Evolutionary conservation across 2,888 invertebrate genomes (phyloP).

Genomic region (Parnassius apollo): DNA sequence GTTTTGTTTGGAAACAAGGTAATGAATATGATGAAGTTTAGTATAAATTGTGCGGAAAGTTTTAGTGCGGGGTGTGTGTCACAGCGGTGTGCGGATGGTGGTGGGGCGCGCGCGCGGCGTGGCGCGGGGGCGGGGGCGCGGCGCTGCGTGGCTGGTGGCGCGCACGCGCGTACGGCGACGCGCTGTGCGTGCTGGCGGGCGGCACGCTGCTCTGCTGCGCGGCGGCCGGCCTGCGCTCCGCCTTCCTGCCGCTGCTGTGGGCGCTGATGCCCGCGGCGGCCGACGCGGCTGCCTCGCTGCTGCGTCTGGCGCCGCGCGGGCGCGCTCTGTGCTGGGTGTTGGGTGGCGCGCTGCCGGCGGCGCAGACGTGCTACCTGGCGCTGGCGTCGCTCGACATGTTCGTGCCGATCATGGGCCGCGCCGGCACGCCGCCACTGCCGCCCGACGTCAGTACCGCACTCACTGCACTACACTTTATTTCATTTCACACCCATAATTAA

Average conservation of each 20-base stretch:
- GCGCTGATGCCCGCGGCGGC: constrained; percentile 43
- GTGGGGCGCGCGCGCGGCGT: constrained; percentile 82
- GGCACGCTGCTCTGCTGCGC: constrained; percentile 64
- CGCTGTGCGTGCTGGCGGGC: constrained; percentile 65
- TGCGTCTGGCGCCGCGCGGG: constrained; percentile 58
- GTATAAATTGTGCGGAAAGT: no score
- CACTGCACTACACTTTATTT: no score
- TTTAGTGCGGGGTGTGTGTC: constrained; percentile 46
- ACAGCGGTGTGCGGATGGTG: constrained; percentile 66
- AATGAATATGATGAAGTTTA: no score
- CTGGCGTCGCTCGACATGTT: constrained; percentile 86
- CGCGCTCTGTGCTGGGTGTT: constrained; percentile 82
- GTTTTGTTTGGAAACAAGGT: no score
- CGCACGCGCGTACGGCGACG: constrained; percentile 37
- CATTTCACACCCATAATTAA: no score
- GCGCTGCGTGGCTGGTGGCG: constrained; percentile 57
- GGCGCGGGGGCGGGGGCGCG: constrained; percentile 57
- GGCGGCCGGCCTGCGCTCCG: constrained; percentile 82
- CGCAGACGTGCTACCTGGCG: constrained; percentile 86
- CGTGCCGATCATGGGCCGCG: constrained; percentile 90
- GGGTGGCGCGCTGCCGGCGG: constrained; percentile 76
- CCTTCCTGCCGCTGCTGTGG: constrained; percentile 85
- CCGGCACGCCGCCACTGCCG: constrained; percentile 84
- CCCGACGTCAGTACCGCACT: constrained; percentile 80
- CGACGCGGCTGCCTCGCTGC: constrained; percentile 59